These are phyloP conservation scores for Rhynchotus rufescens DNA, from an alignment of 2,797 vertebrate species.

Conservation along the genomic window DNA sequence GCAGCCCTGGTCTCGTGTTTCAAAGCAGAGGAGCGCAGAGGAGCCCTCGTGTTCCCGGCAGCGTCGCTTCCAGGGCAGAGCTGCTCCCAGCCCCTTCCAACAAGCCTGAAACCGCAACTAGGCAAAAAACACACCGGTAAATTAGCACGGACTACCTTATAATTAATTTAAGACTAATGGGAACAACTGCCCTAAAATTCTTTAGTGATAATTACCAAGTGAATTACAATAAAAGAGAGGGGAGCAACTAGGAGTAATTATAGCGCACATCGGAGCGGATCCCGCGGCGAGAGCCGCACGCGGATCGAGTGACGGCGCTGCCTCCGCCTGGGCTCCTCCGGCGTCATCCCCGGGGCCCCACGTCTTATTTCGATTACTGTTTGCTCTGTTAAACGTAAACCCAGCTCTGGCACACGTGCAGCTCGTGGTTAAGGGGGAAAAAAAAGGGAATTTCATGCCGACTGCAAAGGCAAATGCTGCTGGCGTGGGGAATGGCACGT, in stretches of 20 bases:
- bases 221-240: conserved; percentile 63
- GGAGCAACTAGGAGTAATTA: conserved; percentile 64
- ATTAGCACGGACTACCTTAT: conserved; percentile 32
- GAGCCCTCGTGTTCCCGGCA: neutral
- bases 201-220: conserved; percentile 58
- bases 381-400: neutral
- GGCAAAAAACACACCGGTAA: conserved; percentile 14
- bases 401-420: rapidly evolving
- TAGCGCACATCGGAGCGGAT: conserved; percentile 39
- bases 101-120: conserved; percentile 30
- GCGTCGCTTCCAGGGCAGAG: neutral
- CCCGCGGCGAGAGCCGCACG: conserved; percentile 33
- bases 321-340: neutral
- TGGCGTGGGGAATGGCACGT: rapidly evolving
- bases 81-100: neutral
- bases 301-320: neutral
- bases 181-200: conserved; percentile 52
- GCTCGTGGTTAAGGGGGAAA: neutral
- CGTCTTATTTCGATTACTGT: rapidly evolving
- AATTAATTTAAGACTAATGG: conserved; percentile 71
- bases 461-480: neutral
- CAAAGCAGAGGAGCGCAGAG: neutral
- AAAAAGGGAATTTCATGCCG: neutral
- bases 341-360: neutral
- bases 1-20: neutral